Evolutionary conservation across 2,888 invertebrate genomes (phyloP).

Genomic region (Dilophus febrilis): DNA sequence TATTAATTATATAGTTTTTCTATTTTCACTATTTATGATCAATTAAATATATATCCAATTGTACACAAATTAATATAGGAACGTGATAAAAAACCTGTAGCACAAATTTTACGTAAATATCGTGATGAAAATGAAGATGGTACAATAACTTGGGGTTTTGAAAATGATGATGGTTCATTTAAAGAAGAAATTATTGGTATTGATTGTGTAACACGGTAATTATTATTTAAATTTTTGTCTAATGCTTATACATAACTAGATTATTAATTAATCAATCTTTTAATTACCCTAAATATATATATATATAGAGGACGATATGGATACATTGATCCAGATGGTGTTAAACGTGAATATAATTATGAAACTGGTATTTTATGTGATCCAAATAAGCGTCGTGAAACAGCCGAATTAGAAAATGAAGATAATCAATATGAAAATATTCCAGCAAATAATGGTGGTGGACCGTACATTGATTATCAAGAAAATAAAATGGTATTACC

Average conservation of each 20-base stretch:
- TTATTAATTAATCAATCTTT: background rate
- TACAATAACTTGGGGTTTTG: conserved; percentile 76
- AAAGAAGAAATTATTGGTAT: conserved; percentile 69
- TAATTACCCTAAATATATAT: background rate
- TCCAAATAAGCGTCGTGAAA: conserved; percentile 30
- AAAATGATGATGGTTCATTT: conserved; percentile 74
- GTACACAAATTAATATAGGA: conserved; percentile 32
- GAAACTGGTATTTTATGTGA: conserved; percentile 57
- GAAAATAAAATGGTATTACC: conserved; percentile 55
- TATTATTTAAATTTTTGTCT: no score
- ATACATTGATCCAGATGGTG: conserved; percentile 68
- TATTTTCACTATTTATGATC: no score
- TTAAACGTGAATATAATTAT: conserved; percentile 64
- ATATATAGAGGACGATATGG: conserved; percentile 51
- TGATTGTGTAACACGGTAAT: conserved; percentile 46
- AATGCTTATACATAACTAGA: background rate
- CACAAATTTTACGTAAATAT: conserved; percentile 51
- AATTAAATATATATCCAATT: conserved; percentile 26
- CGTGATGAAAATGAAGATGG: conserved; percentile 57
- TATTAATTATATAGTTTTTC: no score
- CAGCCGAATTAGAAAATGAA: conserved; percentile 33
- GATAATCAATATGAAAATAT: no score
- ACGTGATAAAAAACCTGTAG: conserved; percentile 45
- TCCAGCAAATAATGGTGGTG: conserved; percentile 10
- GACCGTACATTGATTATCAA: conserved; percentile 55